A percentile compares a stretch with the other conserved stretches of the same genome.
Conservation (phyloP, 1,140 invertebrate species). For the Diorhabda carinulata region DNA sequence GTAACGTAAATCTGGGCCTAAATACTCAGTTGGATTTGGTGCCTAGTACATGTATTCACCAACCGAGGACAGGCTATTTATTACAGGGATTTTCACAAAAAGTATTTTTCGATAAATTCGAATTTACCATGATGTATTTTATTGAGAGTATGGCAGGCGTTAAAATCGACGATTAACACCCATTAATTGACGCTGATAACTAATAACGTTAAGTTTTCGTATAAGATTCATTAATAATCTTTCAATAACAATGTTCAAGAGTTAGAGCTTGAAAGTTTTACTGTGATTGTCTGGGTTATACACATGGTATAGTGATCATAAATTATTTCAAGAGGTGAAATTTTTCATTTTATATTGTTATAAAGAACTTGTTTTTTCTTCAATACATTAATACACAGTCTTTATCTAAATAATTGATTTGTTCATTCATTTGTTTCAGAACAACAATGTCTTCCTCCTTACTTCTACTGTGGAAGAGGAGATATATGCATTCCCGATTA, state of each 20-base stretch:
- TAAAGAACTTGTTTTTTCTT: no score
- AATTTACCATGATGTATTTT: constrained; percentile 7
- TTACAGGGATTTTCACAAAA: constrained; percentile 18
- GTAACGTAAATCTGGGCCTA: background rate
- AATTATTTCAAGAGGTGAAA: no score
- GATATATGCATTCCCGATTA: constrained; percentile 52
- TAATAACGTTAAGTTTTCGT: constrained; percentile 12
- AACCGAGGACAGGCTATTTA: constrained; percentile 7
- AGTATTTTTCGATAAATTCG: constrained; percentile 19
- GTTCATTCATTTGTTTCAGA: constrained; percentile 21
- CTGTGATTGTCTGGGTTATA: no score
- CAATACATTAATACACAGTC: no score
- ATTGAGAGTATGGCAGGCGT: constrained; percentile 13
- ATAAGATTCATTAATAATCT: constrained; percentile 1
- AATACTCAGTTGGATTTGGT: background rate
- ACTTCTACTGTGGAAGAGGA: constrained; percentile 47
- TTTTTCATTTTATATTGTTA: no score
- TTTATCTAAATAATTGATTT: background rate
- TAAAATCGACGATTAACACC: constrained; percentile 22
- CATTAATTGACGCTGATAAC: constrained; percentile 13
- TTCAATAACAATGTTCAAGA: background rate
- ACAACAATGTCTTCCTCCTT: constrained; percentile 14
- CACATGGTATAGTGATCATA: no score
- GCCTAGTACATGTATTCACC: constrained; percentile 10
- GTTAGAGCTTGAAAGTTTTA: no score